These are phyloP conservation scores for Diabrotica undecimpunctata DNA, from an alignment of 1,140 invertebrate species.

Conservation along the genomic window DNA sequence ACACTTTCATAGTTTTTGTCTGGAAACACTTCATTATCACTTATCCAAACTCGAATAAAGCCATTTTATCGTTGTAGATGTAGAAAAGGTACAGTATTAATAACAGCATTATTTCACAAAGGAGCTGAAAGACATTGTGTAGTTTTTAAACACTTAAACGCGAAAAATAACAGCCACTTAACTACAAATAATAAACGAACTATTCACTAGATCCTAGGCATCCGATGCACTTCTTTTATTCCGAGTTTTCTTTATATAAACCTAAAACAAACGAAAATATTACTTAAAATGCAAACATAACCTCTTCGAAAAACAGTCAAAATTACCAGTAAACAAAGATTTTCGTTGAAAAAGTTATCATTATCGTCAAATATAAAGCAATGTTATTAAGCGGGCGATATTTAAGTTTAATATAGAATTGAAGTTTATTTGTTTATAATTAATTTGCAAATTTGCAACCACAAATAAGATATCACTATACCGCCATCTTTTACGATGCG, in stretches of 20 bases:
- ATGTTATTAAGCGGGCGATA: neutral
- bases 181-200: constrained; percentile 3
- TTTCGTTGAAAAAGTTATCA: neutral
- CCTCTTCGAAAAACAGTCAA: constrained; percentile 30
- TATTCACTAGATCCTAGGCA: neutral
- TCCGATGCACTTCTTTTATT: constrained; percentile 1
- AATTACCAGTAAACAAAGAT: constrained; percentile 7
- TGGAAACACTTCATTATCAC: constrained; percentile 12
- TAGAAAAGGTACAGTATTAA: constrained; percentile 19
- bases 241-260: constrained; percentile 16
- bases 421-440: constrained; percentile 39
- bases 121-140: constrained; percentile 23
- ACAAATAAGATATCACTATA: constrained; percentile 38
- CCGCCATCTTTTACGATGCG: constrained; percentile 45
- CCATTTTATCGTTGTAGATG: constrained; percentile 42
- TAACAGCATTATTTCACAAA: constrained; percentile 31
- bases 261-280: constrained; percentile 37
- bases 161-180: constrained; percentile 8
- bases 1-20: constrained; percentile 11
- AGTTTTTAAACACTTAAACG: constrained; percentile 11
- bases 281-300: constrained; percentile 42
- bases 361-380: constrained; percentile 4
- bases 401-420: constrained; percentile 1
- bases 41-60: constrained; percentile 48
- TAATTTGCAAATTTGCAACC: constrained; percentile 46